Base-by-base conservation (phyloP, 2,888 invertebrate genomes). In the Tigriopus californicus region DNA sequence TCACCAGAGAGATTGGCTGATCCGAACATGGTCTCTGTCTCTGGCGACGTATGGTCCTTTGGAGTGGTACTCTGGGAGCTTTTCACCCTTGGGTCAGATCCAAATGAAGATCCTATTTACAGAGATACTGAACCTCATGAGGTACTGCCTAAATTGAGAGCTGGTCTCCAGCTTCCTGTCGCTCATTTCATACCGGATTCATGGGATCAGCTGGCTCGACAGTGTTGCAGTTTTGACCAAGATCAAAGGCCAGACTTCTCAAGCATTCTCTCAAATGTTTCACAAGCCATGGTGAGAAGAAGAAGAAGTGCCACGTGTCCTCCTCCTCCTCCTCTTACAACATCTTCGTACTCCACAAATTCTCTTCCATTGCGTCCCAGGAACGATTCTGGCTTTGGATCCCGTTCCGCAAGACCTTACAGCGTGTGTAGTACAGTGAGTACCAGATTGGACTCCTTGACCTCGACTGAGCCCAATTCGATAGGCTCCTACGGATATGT, bases 31-130 rank as follows among this genome's bases (percentile, higher is more conserved):
- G 25, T 33, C 1, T 25, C 52, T 10, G 25, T 25, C 10, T 52
- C 18, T 22, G 13, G 25, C 22, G 52, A 52, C 22, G 52, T 52
- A 22, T 52, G 52, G 52, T 52, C 52, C 6, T 20, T 52, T 52
- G 52, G 52, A 25, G 33, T 52, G 8, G 33, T 33, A 18, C 24
- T 52, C 10, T 52, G 33, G 15, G 52, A 52, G 25, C 22, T 52
- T n/a, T 52, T 52, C 24, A 52, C 52, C 18, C 52, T 52, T 10
- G 52, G 52, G 18, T 25, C 22, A 1, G 33, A 52, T 15, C 52
- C 52, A 8, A 25, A 52, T 20, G 52, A 52, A 18, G 52, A 52
- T 10, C 18, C 33, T 11, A 1, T 33, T 25, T 20, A 25, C 1
- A 33, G 22, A 33, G 33, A 33, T 33, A 33, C 33, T 5, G 33